phyloP scores from a whole-genome alignment of 2,797 vertebrate species.

The Syngnathus rostellatus region DNA sequence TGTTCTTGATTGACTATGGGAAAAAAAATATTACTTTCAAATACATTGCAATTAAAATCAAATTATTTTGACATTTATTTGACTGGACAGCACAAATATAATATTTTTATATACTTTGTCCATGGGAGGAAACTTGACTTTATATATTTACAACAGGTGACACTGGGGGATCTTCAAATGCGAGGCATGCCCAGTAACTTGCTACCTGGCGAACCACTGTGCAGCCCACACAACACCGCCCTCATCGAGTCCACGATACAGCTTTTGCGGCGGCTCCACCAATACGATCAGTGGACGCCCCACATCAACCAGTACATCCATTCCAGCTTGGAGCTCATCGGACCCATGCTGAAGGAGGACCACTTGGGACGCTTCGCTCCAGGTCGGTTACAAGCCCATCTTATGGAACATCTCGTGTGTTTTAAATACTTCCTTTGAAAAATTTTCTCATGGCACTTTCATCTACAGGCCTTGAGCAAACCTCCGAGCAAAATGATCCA shows the following conservation, averaged over 20 bases:
- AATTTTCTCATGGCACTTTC: not conserved
- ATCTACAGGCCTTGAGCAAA: not conserved
- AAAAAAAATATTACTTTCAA: too few species aligned
- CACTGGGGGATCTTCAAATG: constrained; percentile 73
- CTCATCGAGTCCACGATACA: constrained; percentile 71
- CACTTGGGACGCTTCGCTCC: constrained; percentile 32
- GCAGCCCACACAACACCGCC: constrained; percentile 68
- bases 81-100: too few species aligned
- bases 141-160: constrained; percentile 54
- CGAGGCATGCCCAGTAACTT: constrained; percentile 74
- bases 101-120: too few species aligned
- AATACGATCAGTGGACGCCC: constrained; percentile 65
- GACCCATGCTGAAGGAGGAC: constrained; percentile 63
- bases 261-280: constrained; percentile 68
- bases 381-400: constrained; percentile 36
- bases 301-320: constrained; percentile 72
- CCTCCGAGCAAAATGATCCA: not conserved
- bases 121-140: too few species aligned
- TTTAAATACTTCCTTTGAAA: not conserved
- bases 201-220: constrained; percentile 72
- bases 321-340: constrained; percentile 67
- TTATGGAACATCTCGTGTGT: not conserved
- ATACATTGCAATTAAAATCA: too few species aligned
- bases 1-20: too few species aligned
- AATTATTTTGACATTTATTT: too few species aligned